A percentile compares a stretch with the other conserved stretches of the same genome.
phyloP scores from a whole-genome alignment of 2,113 vertebrate species.

The Canis aureus region DNA sequence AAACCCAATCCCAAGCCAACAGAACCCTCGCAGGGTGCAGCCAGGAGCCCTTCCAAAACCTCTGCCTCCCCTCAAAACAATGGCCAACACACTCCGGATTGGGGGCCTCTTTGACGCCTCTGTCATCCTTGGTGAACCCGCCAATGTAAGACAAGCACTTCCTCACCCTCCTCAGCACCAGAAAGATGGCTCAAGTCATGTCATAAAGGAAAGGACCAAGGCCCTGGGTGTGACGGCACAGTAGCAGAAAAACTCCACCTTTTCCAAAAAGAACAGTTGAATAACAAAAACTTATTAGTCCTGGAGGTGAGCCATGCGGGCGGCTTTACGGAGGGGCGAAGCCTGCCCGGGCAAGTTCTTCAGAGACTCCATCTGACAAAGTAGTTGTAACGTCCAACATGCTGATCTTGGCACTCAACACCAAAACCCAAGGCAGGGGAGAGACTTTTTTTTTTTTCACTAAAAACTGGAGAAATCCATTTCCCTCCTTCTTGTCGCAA shows the following conservation, averaged over 20 bases:
- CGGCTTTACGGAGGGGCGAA: not conserved
- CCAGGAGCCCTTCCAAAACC: not conserved
- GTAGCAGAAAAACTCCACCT: not conserved
- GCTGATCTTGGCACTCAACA: not conserved
- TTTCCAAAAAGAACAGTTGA: constrained; percentile 48
- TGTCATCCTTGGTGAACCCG: not conserved
- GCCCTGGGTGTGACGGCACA: not conserved
- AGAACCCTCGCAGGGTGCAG: not conserved
- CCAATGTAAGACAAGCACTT: not conserved
- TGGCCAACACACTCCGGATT: not conserved
- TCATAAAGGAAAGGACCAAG: not conserved
- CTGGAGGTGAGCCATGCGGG: not conserved
- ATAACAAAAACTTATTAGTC: constrained; percentile 39
- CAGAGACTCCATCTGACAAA: constrained; percentile 19
- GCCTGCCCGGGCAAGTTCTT: constrained; percentile 68
- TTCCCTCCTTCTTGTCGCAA: not conserved
- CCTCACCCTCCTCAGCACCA: not conserved
- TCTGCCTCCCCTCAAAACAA: not conserved
- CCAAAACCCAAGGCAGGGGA: not conserved
- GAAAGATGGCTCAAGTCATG: not conserved
- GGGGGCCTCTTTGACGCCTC: not conserved
- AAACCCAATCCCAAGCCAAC: not conserved
- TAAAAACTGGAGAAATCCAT: not conserved
- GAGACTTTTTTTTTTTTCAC: not conserved
- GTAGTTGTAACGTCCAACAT: constrained; percentile 43